Evolutionary conservation across 1,140 invertebrate genomes (phyloP), one percentile per base, ranked within the genome.

Genomic region (Drosophila chauvacae): DNA sequence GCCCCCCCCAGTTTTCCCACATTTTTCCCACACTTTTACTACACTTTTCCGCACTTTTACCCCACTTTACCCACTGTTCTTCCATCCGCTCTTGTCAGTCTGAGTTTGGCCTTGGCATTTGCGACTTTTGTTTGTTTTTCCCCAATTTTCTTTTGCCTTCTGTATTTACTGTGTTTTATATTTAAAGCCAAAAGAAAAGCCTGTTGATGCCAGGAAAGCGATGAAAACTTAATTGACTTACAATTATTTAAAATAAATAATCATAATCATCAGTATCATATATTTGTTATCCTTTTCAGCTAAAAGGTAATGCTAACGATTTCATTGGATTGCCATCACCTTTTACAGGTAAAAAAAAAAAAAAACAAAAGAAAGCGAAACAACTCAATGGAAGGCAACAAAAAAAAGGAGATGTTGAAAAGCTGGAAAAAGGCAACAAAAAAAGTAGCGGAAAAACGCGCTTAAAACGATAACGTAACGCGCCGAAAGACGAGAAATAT

Each of bases 31-130:
- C 30, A 47, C 44, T 47, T 30, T 33, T 33, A 10, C 30, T 11
- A 11, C 30, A 33, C 30, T 39, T 41, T 26, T 13, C 47, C 47
- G 2, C 35, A 39, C 50, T 62, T 39, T 53, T 35, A 7, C 45
- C 28, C 45, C 60, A 26, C n/a, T 42, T 3, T 9, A 9, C 57
- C 33, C 20, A n/a, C 20, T n/a, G 13, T 72, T 72, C 64, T 72
- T 72, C 64, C 65, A 58, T 50, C 33, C 65, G 5, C 53, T 7
- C 51, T 71, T 73, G 70, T 72, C 45, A 72, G 68, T 45, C 33
- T 53, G 33, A 42, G 56, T 71, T 80, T 83, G 84, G 77, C 83
- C 83, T 87, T 87, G 83, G 83, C 83, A 87, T 87, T 87, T 87
- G 83, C 64, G 84, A 76, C 70, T 63, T 83, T 79, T 69, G 75